Evolutionary conservation across 30 jellyfish, hydroid and myxozoan genomes (phyloP).

Genomic region (Pseudorhiza aurosa): DNA sequence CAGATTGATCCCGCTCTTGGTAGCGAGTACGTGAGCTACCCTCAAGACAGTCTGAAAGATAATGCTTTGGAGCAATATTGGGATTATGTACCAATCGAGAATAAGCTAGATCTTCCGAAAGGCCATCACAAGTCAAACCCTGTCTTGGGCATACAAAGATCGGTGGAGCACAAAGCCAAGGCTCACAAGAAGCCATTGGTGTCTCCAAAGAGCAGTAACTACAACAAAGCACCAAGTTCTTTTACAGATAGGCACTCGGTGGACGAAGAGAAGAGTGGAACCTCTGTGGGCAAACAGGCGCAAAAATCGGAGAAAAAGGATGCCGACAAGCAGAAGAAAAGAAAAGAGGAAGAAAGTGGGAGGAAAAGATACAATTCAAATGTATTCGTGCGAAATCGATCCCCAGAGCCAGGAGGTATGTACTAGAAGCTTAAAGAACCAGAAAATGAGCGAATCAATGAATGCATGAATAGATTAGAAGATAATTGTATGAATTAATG

Average conservation of each 20-base stretch:
- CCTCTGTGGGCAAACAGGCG: neutral
- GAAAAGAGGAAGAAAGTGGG: slow-evolving; percentile 4
- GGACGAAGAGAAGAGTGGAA: neutral
- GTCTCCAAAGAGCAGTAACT: neutral
- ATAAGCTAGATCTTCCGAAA: slow-evolving; percentile 3
- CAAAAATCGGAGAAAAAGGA: neutral
- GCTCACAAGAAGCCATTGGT: neutral
- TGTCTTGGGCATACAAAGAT: slow-evolving; percentile 1
- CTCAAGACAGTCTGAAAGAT: slow-evolving; percentile 47
- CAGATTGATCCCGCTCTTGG: slow-evolving; percentile 64
- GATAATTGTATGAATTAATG: too few relatives aligned
- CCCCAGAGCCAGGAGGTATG: slow-evolving; percentile 43
- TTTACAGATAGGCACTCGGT: neutral
- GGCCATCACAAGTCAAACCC: neutral
- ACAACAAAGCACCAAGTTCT: neutral
- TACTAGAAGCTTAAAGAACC: neutral
- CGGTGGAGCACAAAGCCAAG: neutral
- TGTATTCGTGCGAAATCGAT: slow-evolving; percentile 37
- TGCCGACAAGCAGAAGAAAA: neutral
- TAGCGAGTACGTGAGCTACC: slow-evolving; percentile 64
- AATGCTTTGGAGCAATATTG: slow-evolving; percentile 40
- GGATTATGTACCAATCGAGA: slow-evolving; percentile 67
- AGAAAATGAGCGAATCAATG: neutral
- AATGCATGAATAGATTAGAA: too few relatives aligned
- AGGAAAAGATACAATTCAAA: slow-evolving; percentile 14